Conservation (phyloP, 2,113 vertebrate species). For the Dendropsophus ebraccatus region DNA sequence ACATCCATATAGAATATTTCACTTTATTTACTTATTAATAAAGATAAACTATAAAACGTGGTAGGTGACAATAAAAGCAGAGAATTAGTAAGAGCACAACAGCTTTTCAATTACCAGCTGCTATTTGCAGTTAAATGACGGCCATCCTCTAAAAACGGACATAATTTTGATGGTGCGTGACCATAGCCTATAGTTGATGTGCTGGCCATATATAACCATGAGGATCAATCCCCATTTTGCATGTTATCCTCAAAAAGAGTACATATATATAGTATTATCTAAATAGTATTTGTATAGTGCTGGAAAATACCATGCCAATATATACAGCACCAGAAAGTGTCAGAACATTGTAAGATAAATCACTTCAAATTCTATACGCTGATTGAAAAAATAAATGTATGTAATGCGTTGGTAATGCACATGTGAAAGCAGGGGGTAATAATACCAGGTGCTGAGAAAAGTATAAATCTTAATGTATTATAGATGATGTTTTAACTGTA, state of each 20-base stretch:
- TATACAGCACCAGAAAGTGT: not conserved
- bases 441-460: not conserved
- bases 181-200: no score
- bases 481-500: not conserved
- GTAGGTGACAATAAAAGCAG: no score
- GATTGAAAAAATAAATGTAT: constrained; percentile 20
- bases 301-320: not conserved
- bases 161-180: no score
- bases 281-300: not conserved
- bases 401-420: not conserved
- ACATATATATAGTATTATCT: not conserved
- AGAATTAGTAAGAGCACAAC: no score
- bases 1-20: no score
- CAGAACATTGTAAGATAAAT: constrained; percentile 9
- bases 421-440: not conserved
- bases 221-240: no score
- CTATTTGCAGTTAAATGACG: no score
- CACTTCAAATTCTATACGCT: not conserved
- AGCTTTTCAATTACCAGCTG: no score
- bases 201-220: no score
- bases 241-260: not conserved
- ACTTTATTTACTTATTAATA: no score
- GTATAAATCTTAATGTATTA: constrained; percentile 7
- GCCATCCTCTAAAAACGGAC: no score
- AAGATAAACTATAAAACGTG: no score